Conservation (phyloP, 2,888 invertebrate genomes). For the Polyploca ridens region DNA sequence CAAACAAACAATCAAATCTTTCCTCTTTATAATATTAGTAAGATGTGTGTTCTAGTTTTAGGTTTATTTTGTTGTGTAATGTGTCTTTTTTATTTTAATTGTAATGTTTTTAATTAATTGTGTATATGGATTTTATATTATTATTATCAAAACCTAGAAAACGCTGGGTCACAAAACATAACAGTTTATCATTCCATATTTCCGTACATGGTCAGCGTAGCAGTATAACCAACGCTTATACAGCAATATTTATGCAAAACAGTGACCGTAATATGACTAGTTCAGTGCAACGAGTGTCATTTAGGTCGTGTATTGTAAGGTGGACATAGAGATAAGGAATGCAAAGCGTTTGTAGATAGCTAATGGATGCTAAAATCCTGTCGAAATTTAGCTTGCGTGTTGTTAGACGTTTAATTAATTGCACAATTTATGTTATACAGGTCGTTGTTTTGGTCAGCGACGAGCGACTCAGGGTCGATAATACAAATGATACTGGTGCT, state of each 20-base stretch:
- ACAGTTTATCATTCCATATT: not conserved
- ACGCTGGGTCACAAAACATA: slow-evolving; percentile 2
- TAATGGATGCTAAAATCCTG: not conserved
- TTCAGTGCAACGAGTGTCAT: slow-evolving; percentile 1
- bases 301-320: not conserved
- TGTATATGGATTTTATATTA: too few relatives aligned
- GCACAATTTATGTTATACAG: too few relatives aligned
- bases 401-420: not conserved
- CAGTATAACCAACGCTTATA: not conserved
- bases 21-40: too few relatives aligned
- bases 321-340: slow-evolving; percentile 3
- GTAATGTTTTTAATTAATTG: too few relatives aligned
- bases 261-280: slow-evolving; percentile 7
- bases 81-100: too few relatives aligned
- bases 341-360: slow-evolving; percentile 1
- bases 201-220: not conserved
- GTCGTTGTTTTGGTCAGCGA: too few relatives aligned
- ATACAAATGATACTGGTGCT: too few relatives aligned
- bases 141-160: too few relatives aligned
- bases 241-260: slow-evolving; percentile 12
- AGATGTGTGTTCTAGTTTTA: too few relatives aligned
- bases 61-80: too few relatives aligned
- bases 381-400: not conserved
- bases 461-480: too few relatives aligned
- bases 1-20: too few relatives aligned